Conservation (phyloP, 2,888 invertebrate genomes). For the Alcis repandata region DNA sequence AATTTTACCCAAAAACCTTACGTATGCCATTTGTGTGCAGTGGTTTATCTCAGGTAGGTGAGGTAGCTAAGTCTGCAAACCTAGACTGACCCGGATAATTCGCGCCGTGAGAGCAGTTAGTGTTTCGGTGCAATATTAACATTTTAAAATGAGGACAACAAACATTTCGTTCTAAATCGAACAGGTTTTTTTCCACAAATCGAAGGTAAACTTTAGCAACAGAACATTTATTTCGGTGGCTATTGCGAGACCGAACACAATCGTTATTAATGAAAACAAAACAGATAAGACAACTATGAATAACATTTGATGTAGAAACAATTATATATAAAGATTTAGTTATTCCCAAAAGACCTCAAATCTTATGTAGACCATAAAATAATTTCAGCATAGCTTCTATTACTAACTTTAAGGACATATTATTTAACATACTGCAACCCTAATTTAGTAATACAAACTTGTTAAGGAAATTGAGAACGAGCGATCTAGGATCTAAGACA, state of each 20-base stretch:
- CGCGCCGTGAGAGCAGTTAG: constrained; percentile 28
- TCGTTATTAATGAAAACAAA: constrained; percentile 14
- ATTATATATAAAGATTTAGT: not conserved
- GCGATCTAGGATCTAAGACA: not conserved
- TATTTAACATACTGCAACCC: not conserved
- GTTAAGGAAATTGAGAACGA: not conserved
- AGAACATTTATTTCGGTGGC: constrained; percentile 22
- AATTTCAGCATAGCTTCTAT: not conserved
- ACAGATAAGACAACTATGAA: constrained; percentile 5
- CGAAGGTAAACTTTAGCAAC: constrained; percentile 33
- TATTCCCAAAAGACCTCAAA: not conserved
- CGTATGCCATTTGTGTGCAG: not conserved
- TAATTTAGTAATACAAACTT: not conserved
- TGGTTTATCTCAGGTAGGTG: constrained; percentile 10
- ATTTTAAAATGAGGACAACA: constrained; percentile 32
- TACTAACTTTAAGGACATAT: not conserved
- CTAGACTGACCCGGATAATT: constrained; percentile 28
- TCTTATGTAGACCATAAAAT: not conserved
- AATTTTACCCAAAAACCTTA: constrained; percentile 5
- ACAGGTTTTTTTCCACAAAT: constrained; percentile 32
- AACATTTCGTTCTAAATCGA: constrained; percentile 35
- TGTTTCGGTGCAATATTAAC: constrained; percentile 36
- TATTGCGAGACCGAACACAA: constrained; percentile 23
- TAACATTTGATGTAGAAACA: not conserved
- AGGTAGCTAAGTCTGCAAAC: constrained; percentile 18